Conservation (phyloP, 2,888 invertebrate species). For the Ennomos fuscantarius region DNA sequence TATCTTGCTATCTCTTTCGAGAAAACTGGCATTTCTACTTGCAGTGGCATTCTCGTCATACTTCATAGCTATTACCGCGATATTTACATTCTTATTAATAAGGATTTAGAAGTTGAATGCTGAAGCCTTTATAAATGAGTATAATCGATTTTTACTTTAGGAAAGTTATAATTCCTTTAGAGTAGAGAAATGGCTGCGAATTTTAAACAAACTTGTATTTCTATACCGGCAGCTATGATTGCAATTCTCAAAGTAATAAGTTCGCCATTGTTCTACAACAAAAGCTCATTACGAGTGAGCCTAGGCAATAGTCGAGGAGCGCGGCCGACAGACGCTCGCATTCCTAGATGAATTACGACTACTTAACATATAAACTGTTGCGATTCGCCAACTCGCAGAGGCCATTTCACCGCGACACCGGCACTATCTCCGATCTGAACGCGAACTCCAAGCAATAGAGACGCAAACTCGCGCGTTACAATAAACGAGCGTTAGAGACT, state of each 20-base stretch:
- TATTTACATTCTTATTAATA: too few species aligned
- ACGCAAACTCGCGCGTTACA: slow-evolving; percentile 67
- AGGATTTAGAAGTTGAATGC: too few species aligned
- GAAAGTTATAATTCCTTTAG: too few species aligned
- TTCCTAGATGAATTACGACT: slow-evolving; percentile 74
- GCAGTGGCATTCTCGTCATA: slow-evolving; percentile 11
- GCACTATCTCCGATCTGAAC: slow-evolving; percentile 58
- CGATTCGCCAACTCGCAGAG: slow-evolving; percentile 47
- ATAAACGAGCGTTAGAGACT: slow-evolving; percentile 65
- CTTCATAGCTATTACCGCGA: too few species aligned
- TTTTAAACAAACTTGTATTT: not conserved
- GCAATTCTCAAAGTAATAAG: slow-evolving; percentile 27
- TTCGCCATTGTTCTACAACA: slow-evolving; percentile 40
- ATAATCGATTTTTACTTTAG: too few species aligned
- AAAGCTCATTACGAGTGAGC: slow-evolving; percentile 42
- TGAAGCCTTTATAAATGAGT: too few species aligned
- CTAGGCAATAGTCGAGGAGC: slow-evolving; percentile 30
- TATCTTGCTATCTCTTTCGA: slow-evolving; percentile 22
- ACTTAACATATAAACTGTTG: slow-evolving; percentile 61
- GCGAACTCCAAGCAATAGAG: slow-evolving; percentile 55
- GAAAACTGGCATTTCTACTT: slow-evolving; percentile 18
- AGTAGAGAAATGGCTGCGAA: too few species aligned
- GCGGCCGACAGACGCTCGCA: slow-evolving; percentile 55
- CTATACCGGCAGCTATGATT: slow-evolving; percentile 9
- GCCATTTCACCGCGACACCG: slow-evolving; percentile 62